Evolutionary conservation across 2,797 vertebrate genomes (phyloP), one percentile per base, ranked within the genome.

Genomic region (Sphenopsis melanotis): DNA sequence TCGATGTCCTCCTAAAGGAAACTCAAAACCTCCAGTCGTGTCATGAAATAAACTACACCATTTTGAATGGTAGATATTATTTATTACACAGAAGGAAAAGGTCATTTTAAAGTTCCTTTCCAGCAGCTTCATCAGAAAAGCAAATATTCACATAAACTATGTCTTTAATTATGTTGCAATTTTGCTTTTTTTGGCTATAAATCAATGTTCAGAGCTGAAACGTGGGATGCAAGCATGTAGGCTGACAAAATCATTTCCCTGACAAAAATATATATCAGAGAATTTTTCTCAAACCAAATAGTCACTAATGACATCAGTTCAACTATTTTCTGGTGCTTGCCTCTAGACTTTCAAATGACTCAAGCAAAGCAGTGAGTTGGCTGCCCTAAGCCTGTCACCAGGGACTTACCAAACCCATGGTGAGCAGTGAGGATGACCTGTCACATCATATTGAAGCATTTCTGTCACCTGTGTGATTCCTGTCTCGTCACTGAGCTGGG

Each of bases 21-120:
- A 93, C 52, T 72, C 71, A 85, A 93, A 92, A 80, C 39, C 46
- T 80, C 37, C 42, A 56, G n/a, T 20, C 9, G 0, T 37, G 29
- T 90, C 64, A 92, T 72, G 80, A 91, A 96, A 93, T 50, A 89
- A 95, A 71, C 78, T 65, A 46, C 47, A 68, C 9, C 44, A 52
- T 88, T 87, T 89, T 26, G 37, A 93, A 36, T 63, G 41, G 52
- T 56, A 83, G 46, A 49, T 74, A 84, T 82, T 91, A 84, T 80
- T 77, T 66, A 82, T 87, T 87, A 84, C 4, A 1, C 34, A 85
- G 42, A 66, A 90, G 36, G 36, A 81, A 94, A 92, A 89, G n/a
- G 59, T 19, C 6, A 72, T 83, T 94, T 94, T 63, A 69, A 82
- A 77, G 87, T 77, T 80, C 68, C 39, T 93, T 83, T 83, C 88